Base-by-base conservation (phyloP, 1,140 invertebrate species). In the Caenorhabditis latens region DNA sequence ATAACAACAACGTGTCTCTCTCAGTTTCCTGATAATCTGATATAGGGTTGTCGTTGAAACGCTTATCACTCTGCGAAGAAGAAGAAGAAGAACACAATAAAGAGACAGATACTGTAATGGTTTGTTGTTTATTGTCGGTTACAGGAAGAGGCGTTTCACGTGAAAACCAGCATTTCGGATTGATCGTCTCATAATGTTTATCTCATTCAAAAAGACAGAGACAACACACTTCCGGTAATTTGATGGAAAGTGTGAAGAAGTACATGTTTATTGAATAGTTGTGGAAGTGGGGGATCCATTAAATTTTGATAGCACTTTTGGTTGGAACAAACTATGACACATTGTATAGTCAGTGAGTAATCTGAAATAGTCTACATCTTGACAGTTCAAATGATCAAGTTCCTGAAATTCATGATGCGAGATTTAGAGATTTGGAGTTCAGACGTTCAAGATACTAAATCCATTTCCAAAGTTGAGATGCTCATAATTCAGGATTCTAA, bases 31-130 rank as follows among this genome's bases (percentile, higher is more conserved):
- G 67, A 75, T 75, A 75, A 75, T 79, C n/a, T 50, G 71, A 79
- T 50, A 32, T n/a, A n/a, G 21, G 46, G 46, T 7, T 79, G 71
- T 79, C 71, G 71, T 79, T 79, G 71, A 79, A 79, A 79, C 40
- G 46, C 71, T 79, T 79, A 79, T 79, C 71, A 71, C 43, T 46
- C 16, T 32, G 14, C 43, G 46, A 11, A 71, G 4, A 46, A 71
- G 11, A 50, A 50, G 42, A 79, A 50, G 21, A 50, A 43, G 6
- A 0, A 13, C 11, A 21, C 5, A 24, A 50, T 46, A 24, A 32
- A 14, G 24, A 24, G n/a, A 14, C 7, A 46, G 46, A 24, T 79
- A 79, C 71, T 79, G 71, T 79, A 79, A 53, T 14, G 21, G 43
- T 32, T 19, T 79, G 71, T 50, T 79, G 19, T 79, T 53, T 53